Percentiles rank a stretch among this genome's conserved stretches.
Conservation (phyloP, 2,888 invertebrate species). For the Melinaea marsaeus region DNA sequence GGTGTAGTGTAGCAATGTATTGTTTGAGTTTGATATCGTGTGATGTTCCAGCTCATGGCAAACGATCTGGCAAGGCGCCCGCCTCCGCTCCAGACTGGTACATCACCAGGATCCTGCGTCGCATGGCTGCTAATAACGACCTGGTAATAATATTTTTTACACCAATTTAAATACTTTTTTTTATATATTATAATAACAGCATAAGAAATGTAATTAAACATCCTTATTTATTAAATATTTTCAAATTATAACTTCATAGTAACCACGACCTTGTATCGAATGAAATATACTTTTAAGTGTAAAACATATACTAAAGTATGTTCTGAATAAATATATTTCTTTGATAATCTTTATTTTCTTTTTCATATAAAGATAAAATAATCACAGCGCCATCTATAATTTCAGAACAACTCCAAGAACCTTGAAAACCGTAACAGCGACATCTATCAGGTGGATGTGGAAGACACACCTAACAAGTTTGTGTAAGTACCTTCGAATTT, state of each 20-base stretch:
- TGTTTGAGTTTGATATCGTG: background rate
- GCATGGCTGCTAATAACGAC: conserved; percentile 56
- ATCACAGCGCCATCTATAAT: conserved; percentile 48
- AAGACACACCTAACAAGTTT: conserved; percentile 45
- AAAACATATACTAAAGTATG: too few species aligned
- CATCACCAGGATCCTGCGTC: conserved; percentile 56
- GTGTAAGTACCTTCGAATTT: conserved; percentile 41
- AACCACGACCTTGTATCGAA: too few species aligned
- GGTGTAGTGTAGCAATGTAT: too few species aligned
- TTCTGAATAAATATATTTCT: too few species aligned
- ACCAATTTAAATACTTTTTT: too few species aligned
- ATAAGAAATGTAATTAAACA: too few species aligned
- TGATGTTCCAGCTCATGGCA: conserved; percentile 78
- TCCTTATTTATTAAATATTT: too few species aligned
- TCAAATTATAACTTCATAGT: too few species aligned
- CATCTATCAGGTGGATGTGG: conserved; percentile 55
- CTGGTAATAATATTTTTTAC: conserved; percentile 42
- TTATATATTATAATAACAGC: too few species aligned
- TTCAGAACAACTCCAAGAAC: conserved; percentile 50
- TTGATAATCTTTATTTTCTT: too few species aligned
- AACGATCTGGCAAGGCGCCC: conserved; percentile 71
- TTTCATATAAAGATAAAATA: background rate
- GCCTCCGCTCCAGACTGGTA: conserved; percentile 66
- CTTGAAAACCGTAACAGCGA: conserved; percentile 44
- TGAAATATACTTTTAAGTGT: too few species aligned